These are phyloP conservation scores for Sympetrum striolatum DNA, from an alignment of 2,888 invertebrate genomes.

Conservation along the genomic window DNA sequence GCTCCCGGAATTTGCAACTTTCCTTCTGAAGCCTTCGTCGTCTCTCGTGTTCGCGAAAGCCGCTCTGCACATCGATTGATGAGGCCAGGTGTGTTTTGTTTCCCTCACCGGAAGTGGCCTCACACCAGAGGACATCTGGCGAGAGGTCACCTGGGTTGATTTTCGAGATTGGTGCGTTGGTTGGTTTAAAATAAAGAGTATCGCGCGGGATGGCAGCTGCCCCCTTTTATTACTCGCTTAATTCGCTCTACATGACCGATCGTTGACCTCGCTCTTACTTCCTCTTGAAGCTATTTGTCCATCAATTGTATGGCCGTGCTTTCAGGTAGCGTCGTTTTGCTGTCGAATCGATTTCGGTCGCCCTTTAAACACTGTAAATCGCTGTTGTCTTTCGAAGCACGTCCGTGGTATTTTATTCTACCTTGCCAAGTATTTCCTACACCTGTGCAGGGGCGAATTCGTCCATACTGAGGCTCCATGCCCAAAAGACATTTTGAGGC, in stretches of 20 bases:
- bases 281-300: background rate
- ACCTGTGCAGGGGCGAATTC: too few species aligned
- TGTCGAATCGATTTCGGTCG: too few species aligned
- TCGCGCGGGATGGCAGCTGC: background rate
- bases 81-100: slow-evolving; percentile 8
- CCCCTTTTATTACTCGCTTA: background rate
- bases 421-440: too few species aligned
- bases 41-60: background rate
- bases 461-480: too few species aligned
- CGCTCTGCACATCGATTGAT: background rate
- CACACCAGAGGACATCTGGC: background rate
- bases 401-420: too few species aligned
- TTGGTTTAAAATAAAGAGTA: background rate
- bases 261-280: background rate
- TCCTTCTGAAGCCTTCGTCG: background rate
- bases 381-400: too few species aligned
- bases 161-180: slow-evolving; percentile 2
- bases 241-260: background rate
- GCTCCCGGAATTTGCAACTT: background rate
- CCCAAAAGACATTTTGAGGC: too few species aligned
- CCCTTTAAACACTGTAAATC: too few species aligned
- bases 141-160: background rate
- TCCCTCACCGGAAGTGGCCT: slow-evolving; percentile 11
- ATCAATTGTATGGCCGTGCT: too few species aligned
- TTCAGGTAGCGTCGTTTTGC: too few species aligned